Conservation (phyloP, 30 jellyfish, hydroid and myxozoan genomes). For the Hydra vulgaris region DNA sequence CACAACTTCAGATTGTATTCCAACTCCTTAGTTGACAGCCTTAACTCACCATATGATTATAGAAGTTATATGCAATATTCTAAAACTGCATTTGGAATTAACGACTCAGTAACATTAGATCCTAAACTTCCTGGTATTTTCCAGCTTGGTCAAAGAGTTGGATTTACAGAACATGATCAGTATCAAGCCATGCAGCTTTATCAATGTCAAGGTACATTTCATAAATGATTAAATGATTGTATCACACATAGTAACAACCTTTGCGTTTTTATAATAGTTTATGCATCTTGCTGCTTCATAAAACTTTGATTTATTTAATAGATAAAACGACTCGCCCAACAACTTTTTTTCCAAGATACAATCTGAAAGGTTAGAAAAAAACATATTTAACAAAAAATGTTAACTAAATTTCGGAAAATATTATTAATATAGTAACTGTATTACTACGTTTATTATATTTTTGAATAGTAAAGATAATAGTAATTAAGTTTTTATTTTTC, state of each 20-base stretch:
- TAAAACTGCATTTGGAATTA: slow-evolving; percentile 73
- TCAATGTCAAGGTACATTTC: slow-evolving; percentile 76
- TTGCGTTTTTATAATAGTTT: no score
- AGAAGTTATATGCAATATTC: slow-evolving; percentile 76
- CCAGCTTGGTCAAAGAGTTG: slow-evolving; percentile 87
- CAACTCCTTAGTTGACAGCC: slow-evolving; percentile 65
- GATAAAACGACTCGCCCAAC: slow-evolving; percentile 60
- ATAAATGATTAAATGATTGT: no score
- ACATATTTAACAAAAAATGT: no score
- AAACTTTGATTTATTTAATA: no score
- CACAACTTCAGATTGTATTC: slow-evolving; percentile 62
- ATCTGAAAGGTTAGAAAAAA: slow-evolving; percentile 41
- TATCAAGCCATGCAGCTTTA: slow-evolving; percentile 63
- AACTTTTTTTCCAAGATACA: slow-evolving; percentile 22
- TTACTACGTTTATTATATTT: background rate
- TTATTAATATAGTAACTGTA: background rate
- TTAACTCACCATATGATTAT: slow-evolving; percentile 69
- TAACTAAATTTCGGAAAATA: background rate
- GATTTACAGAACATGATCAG: slow-evolving; percentile 56
- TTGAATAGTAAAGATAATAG: no score
- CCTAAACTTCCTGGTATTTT: slow-evolving; percentile 43
- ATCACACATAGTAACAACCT: no score
- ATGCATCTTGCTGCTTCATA: no score
- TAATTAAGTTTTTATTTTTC: no score
- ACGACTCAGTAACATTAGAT: slow-evolving; percentile 56